These are phyloP conservation scores for Tiphia femorata DNA, from an alignment of 2,888 invertebrate genomes.

Conservation along the genomic window DNA sequence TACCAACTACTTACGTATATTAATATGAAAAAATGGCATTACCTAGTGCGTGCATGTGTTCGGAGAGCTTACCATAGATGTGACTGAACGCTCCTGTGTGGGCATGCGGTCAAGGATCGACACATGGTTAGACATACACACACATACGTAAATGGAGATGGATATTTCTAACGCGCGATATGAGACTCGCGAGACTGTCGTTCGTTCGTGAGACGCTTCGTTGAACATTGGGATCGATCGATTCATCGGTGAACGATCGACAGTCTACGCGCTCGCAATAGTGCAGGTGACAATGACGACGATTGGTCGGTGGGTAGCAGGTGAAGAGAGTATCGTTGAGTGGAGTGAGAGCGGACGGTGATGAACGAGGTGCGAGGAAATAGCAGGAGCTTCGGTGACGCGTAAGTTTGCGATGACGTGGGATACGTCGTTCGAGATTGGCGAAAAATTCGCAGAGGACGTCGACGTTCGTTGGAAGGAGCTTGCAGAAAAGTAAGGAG, in stretches of 20 bases:
- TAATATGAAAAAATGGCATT: constrained; percentile 61
- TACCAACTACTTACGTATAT: constrained; percentile 47
- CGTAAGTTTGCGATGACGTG: too few relatives aligned
- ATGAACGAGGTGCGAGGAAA: constrained; percentile 13
- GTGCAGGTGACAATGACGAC: constrained; percentile 31
- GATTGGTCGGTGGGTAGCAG: constrained; percentile 24
- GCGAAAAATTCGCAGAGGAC: too few relatives aligned
- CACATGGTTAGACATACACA: constrained; percentile 38
- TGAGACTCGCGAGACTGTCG: constrained; percentile 3
- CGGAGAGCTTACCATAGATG: constrained; percentile 68
- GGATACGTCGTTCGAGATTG: too few relatives aligned
- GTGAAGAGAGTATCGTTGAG: constrained; percentile 31
- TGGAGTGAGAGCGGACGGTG: constrained; percentile 19
- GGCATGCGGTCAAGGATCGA: constrained; percentile 52
- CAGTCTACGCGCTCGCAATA: constrained; percentile 21
- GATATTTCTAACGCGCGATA: constrained; percentile 8
- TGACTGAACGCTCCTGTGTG: constrained; percentile 67
- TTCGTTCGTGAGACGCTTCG: not conserved
- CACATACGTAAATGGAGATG: constrained; percentile 19
- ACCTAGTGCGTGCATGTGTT: constrained; percentile 69
- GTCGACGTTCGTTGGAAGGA: too few relatives aligned
- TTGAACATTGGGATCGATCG: not conserved
- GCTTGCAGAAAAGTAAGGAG: too few relatives aligned
- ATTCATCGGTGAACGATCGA: not conserved
- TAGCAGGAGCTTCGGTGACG: too few relatives aligned